Conservation (phyloP, 2,113 vertebrate genomes). For the Vireo altiloquus region DNA sequence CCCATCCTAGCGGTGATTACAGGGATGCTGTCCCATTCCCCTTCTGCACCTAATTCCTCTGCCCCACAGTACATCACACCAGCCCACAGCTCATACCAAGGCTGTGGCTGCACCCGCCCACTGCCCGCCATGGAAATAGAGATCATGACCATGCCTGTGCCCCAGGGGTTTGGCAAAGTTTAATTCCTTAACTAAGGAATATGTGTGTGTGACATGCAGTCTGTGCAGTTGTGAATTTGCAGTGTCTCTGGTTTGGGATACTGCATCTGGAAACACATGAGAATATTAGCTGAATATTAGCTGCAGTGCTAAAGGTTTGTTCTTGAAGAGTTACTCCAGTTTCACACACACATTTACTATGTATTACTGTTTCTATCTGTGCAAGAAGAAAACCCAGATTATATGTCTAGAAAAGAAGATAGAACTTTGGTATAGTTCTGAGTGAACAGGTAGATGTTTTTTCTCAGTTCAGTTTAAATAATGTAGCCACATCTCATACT, state of each 20-base stretch:
- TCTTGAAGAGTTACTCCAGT: background rate
- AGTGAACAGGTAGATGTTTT: background rate
- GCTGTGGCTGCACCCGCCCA: accelerated
- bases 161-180: background rate
- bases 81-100: accelerated
- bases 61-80: background rate
- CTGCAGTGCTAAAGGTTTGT: background rate
- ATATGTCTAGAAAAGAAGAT: background rate
- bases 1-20: background rate
- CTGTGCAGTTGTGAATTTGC: background rate
- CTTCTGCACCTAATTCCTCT: background rate
- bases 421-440: background rate
- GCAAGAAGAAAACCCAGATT: background rate
- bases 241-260: background rate
- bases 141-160: background rate
- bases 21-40: background rate
- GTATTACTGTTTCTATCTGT: background rate
- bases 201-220: background rate
- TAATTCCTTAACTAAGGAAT: background rate
- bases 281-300: background rate
- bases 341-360: background rate
- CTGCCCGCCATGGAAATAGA: background rate
- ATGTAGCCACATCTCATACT: background rate
- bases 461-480: background rate
- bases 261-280: background rate